phyloP scores from a whole-genome alignment of 2,797 vertebrate genomes.

The Acanthis flammea region DNA sequence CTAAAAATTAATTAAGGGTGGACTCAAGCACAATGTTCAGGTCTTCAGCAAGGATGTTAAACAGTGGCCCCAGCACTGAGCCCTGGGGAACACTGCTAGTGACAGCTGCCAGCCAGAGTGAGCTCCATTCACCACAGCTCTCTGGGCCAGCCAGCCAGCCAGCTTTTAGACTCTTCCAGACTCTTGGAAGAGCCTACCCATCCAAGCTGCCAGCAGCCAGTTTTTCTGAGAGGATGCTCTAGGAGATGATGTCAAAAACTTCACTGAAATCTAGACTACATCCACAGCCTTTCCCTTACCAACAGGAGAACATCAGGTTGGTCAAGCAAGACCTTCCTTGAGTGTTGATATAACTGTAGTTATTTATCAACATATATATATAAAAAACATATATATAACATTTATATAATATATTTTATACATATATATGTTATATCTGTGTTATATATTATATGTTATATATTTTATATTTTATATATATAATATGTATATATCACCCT shows the following conservation, averaged over 20 bases:
- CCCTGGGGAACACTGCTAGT: rapidly evolving
- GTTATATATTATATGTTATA: too few species aligned
- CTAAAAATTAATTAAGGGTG: background rate
- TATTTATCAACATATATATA: background rate
- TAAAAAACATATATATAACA: too few species aligned
- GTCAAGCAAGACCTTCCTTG: background rate
- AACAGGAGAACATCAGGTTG: background rate
- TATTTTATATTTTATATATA: background rate
- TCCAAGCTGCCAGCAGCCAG: background rate
- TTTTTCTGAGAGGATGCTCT: background rate
- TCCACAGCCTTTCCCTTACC: background rate
- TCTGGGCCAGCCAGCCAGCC: background rate
- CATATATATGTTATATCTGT: too few species aligned
- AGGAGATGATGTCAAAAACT: background rate
- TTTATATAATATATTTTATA: too few species aligned
- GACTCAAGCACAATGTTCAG: background rate
- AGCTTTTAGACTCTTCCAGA: background rate
- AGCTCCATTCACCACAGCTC: background rate
- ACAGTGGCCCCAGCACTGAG: too few species aligned
- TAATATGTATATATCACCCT: background rate
- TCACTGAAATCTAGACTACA: background rate
- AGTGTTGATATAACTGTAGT: background rate
- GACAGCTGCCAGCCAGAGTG: background rate
- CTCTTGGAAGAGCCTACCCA: background rate
- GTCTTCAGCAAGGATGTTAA: background rate